Percentiles rank a stretch among this genome's conserved stretches.
Conservation (phyloP, 1,140 invertebrate genomes). For the Acromyrmex heyeri region DNA sequence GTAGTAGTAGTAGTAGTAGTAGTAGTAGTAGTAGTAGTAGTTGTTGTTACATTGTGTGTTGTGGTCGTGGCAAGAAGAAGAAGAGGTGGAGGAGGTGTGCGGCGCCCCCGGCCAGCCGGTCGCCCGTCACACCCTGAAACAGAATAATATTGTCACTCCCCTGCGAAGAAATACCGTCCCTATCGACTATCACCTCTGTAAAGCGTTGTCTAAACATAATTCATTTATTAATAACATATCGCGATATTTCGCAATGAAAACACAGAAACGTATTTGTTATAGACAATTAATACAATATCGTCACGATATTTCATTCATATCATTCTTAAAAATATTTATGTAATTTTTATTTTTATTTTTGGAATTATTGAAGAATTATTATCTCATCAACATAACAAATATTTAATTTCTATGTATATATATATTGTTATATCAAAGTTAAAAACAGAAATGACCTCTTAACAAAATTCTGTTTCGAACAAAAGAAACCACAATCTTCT, state of each 20-base stretch:
- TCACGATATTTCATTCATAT: neutral
- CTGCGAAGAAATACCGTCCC: slow-evolving; percentile 75
- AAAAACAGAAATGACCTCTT: neutral
- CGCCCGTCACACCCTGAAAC: slow-evolving; percentile 87
- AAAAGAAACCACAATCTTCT: neutral
- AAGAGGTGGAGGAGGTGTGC: slow-evolving; percentile 86
- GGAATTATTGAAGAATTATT: neutral
- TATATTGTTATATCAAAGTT: neutral
- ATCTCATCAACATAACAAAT: neutral
- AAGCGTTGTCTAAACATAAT: slow-evolving; percentile 55
- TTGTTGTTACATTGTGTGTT: slow-evolving; percentile 86
- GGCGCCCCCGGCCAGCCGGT: slow-evolving; percentile 87
- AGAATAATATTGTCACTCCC: slow-evolving; percentile 85
- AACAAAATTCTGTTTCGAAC: neutral
- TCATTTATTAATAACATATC: slow-evolving; percentile 6
- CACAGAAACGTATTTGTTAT: neutral
- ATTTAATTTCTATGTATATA: neutral
- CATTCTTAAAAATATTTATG: neutral
- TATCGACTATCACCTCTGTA: slow-evolving; percentile 64
- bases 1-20: slow-evolving; percentile 83
- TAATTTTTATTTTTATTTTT: slow-evolving; percentile 4
- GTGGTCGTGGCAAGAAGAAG: slow-evolving; percentile 85
- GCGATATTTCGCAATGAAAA: neutral
- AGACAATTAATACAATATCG: slow-evolving; percentile 7
- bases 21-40: slow-evolving; percentile 83